Evolutionary conservation across 2,797 vertebrate genomes (phyloP).

Genomic region (Syngnathus acus): DNA sequence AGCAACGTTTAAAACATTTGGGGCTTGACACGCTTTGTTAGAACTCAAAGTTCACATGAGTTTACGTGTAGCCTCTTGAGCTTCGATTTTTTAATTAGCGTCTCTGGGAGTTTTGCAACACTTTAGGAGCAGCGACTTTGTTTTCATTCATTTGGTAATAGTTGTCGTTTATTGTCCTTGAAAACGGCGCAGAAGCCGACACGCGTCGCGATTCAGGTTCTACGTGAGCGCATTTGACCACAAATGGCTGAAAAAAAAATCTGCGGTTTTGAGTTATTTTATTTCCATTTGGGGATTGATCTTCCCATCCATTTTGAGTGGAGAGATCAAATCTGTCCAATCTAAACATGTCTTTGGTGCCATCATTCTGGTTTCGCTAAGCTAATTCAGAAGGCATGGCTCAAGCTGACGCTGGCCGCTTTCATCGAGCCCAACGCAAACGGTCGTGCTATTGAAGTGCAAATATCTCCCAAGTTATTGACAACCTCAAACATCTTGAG

Average conservation of each 20-base stretch:
- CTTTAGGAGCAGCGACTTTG: neutral
- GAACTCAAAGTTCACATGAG: neutral
- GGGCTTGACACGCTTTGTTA: neutral
- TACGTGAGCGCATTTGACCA: neutral
- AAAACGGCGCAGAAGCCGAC: neutral
- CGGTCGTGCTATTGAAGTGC: conserved; percentile 40
- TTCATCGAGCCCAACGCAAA: conserved; percentile 29
- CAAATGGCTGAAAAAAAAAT: neutral
- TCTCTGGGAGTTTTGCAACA: neutral
- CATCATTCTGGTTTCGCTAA: conserved; percentile 45
- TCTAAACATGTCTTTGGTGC: conserved; percentile 53
- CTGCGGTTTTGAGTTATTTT: neutral
- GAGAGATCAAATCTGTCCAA: conserved; percentile 44
- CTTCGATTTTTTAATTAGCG: neutral
- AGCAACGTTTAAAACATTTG: conserved; percentile 9
- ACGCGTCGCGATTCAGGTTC: neutral
- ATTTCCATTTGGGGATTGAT: conserved; percentile 17
- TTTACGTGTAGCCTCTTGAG: neutral
- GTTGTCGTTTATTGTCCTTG: neutral
- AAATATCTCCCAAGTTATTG: conserved; percentile 51
- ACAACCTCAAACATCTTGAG: conserved; percentile 56
- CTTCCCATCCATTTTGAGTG: conserved; percentile 28
- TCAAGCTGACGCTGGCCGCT: conserved; percentile 51
- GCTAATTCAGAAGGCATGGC: conserved; percentile 63
- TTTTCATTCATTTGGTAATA: neutral